Conservation (phyloP, 92 coral and sea anemone genomes). For the Porites evermanni region DNA sequence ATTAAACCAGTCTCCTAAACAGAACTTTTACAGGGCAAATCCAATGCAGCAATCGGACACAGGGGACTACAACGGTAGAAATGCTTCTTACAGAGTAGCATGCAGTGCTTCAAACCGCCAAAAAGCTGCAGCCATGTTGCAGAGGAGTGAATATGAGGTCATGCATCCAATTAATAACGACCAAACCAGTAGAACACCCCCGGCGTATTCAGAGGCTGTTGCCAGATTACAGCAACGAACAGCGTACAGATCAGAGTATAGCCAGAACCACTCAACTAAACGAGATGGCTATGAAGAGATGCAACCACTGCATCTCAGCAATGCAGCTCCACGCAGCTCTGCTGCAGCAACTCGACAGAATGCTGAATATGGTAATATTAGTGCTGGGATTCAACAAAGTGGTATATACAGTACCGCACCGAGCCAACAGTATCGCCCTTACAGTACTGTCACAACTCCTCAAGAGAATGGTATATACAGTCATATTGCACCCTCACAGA, state of each 20-base stretch:
- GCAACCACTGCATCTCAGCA: slow-evolving; percentile 11
- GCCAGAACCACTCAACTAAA: background rate
- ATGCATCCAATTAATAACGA: slow-evolving; percentile 20
- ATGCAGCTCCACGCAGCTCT: background rate
- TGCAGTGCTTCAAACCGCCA: slow-evolving; percentile 14
- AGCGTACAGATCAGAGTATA: slow-evolving; percentile 16
- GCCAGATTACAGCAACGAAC: slow-evolving; percentile 17
- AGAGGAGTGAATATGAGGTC: slow-evolving; percentile 19
- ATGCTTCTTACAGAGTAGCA: slow-evolving; percentile 15
- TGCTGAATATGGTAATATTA: background rate
- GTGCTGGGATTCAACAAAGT: background rate
- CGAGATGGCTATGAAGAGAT: slow-evolving; percentile 35
- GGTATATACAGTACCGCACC: slow-evolving; percentile 9
- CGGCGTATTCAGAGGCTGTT: slow-evolving; percentile 12
- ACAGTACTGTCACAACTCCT: background rate
- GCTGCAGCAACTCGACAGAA: background rate
- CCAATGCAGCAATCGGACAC: background rate
- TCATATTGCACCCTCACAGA: background rate
- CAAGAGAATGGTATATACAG: background rate
- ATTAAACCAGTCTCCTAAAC: slow-evolving; percentile 21
- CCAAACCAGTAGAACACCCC: slow-evolving; percentile 2
- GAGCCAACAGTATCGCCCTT: background rate
- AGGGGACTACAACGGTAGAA: slow-evolving; percentile 13
- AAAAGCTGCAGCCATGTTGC: slow-evolving; percentile 28
- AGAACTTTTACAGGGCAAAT: slow-evolving; percentile 1